Evolutionary conservation across 2,797 vertebrate genomes (phyloP).

Genomic region (Vultur gryphus): DNA sequence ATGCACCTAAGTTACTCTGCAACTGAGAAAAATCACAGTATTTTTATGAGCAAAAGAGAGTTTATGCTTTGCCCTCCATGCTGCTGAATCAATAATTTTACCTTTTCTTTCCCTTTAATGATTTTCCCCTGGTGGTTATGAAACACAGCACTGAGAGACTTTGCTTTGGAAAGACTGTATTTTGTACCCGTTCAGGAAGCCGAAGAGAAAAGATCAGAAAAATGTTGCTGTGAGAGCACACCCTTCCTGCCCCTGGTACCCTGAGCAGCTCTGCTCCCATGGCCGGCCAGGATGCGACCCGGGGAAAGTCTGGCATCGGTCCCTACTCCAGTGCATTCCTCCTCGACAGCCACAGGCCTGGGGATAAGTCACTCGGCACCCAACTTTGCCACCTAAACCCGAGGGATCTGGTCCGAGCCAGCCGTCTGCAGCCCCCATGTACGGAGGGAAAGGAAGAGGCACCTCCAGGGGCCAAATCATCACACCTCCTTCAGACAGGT

Average conservation of each 20-base stretch:
- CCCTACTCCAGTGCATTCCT: neutral
- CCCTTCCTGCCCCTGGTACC: neutral
- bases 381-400: neutral
- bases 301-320: neutral
- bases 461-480: neutral
- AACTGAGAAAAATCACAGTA: neutral
- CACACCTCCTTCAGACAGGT: neutral
- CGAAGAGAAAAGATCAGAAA: neutral
- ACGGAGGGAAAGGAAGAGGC: neutral
- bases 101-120: neutral
- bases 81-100: constrained; percentile 6
- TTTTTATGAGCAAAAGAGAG: neutral
- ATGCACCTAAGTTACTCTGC: neutral
- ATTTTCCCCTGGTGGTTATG: neutral
- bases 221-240: neutral
- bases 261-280: neutral
- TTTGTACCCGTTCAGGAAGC: neutral
- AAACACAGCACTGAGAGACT: neutral
- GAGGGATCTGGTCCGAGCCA: neutral
- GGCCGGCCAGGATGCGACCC: rapidly evolving
- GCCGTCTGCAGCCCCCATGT: rapidly evolving
- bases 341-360: neutral
- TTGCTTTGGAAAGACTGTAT: neutral
- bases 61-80: neutral
- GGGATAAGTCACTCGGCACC: neutral